Evolutionary conservation across 2,113 vertebrate species (phyloP), one percentile per base, ranked within the genome.

Genomic region (Aegypius monachus): DNA sequence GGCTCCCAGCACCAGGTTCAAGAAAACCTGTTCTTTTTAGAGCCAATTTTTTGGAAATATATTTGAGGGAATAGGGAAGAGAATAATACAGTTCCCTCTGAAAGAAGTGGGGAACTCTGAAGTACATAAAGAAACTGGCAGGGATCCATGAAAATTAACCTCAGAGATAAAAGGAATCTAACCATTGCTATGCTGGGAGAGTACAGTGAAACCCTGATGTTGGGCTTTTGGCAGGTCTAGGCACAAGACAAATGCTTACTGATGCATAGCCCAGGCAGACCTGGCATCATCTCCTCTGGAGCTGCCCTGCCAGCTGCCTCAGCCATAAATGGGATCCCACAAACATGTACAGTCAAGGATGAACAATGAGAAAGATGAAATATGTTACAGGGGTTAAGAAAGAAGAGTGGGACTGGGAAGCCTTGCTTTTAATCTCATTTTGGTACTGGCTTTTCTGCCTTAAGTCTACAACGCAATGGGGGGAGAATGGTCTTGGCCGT

Each of bases 161-260:
- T 90, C 56, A 52, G 90, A 97, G 94, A 96, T 95, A 96, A 96
- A 96, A 95, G 93, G 70, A 79, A 94, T 96, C 90, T 90, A 94
- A 96, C 89, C 66, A 87, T 94, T 95, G 88, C 95, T 96, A 81
- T 96, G 86, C 92, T 96, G 81, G 91, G 90, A 94, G 95, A 95
- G 86, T 86, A 92, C 40, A 92, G 56, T 21, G 79, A 95, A 98
- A 93, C 71, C 71, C 89, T 90, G 88, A 36, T 95, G 73, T 72
- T 89, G 84, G 84, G 95, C 21, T 96, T 92, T 83, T 87, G 95
- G 95, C 97, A 97, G 96, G 96, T 96, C 96, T 80, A 71, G 97
- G 91, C 97, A 97, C 62, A 97, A 93, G 74, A 42, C 29, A 66
- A 93, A 83, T 42, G 8, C 87, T 95, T 62, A 52, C 13, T 90